Evolutionary conservation across 2,888 invertebrate species (phyloP).

Genomic region (Caradrina clavipalpis): DNA sequence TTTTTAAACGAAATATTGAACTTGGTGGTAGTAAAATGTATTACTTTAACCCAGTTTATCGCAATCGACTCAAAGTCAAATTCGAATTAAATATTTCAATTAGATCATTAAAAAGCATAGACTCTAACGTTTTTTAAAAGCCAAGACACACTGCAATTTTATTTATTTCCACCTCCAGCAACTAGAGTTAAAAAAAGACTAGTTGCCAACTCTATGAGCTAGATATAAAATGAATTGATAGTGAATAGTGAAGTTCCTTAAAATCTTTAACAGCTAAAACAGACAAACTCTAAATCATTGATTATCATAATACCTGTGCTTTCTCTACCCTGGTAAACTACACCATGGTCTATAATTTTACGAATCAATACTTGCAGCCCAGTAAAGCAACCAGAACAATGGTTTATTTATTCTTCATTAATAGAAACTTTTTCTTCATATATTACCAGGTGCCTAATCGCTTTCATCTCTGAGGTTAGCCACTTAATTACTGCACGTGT

Average conservation of each 20-base stretch:
- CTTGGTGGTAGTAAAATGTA: no score
- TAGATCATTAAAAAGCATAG: no score
- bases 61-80: background rate
- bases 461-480: conserved; percentile 18
- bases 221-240: no score
- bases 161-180: background rate
- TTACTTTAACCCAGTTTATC: no score
- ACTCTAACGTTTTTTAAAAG: no score
- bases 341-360: background rate
- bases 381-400: background rate
- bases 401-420: background rate
- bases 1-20: no score
- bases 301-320: background rate
- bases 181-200: no score
- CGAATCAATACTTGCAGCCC: background rate
- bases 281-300: background rate
- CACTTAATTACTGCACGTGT: conserved; percentile 48
- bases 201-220: no score
- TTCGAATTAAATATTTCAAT: no score
- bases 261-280: no score
- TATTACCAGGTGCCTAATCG: conserved; percentile 21
- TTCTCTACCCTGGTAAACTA: background rate
- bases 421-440: conserved; percentile 10
- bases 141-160: background rate
- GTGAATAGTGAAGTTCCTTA: no score